phyloP scores from a whole-genome alignment of 2,797 vertebrate genomes.

The Paguma larvata region DNA sequence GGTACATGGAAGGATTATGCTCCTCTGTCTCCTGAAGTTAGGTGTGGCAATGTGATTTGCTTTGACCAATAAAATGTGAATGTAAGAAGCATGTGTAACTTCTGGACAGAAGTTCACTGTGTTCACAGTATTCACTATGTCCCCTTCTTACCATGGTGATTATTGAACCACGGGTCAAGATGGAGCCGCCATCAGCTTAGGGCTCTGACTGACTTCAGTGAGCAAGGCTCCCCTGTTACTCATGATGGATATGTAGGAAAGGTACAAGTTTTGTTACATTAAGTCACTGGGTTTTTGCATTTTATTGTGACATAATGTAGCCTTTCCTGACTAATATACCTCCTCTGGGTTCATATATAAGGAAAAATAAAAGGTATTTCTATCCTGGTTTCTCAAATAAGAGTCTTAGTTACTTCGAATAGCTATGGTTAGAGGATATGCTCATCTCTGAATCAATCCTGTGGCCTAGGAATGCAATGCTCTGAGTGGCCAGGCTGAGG shows the following conservation, averaged over 20 bases:
- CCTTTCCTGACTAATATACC: neutral
- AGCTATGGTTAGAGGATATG: neutral
- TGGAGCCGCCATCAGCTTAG: too few relatives aligned
- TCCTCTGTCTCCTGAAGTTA: neutral
- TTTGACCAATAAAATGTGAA: neutral
- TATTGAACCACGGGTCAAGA: neutral
- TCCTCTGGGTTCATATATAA: neutral
- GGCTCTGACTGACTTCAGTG: neutral
- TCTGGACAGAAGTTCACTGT: neutral
- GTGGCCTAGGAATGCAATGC: neutral
- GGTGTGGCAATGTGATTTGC: neutral
- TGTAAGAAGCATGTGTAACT: neutral
- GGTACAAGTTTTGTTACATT: neutral
- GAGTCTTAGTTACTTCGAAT: neutral
- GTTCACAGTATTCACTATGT: neutral
- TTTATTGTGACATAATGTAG: neutral
- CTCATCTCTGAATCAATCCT: neutral
- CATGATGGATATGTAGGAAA: neutral
- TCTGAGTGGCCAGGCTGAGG: neutral
- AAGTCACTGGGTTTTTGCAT: neutral
- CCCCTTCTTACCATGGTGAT: neutral
- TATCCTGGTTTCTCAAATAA: neutral
- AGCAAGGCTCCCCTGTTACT: neutral
- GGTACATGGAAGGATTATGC: neutral
- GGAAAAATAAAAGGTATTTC: conserved; percentile 6